Evolutionary conservation across 2,888 invertebrate genomes (phyloP), one percentile per base, ranked within the genome.

Genomic region (Parnassius smintheus): DNA sequence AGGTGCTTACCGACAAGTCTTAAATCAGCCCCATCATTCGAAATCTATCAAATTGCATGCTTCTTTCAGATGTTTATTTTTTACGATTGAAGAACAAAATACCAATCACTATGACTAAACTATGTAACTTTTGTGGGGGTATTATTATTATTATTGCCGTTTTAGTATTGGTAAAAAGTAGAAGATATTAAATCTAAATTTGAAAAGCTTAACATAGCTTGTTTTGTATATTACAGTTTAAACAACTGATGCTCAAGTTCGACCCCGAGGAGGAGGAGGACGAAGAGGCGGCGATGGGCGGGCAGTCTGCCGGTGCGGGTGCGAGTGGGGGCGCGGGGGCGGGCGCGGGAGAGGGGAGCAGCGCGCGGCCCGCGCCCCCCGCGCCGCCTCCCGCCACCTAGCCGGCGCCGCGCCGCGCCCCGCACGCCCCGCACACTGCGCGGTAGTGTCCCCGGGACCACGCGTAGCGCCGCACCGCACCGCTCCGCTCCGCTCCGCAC

Each of bases 171-270:
- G 2, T 25, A 25, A 25, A 25, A 4, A 3, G 25, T 25, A 25
- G 2, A 25, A 25, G 25, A 25, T 25, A 25, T 25, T 7, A 0
- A 25, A 4, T 2, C 25, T 7, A 25, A 25, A 25, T 25, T 25
- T 7, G 25, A 25, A 25, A 25, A 2, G 25, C 25, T 3, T 25
- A 25, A 25, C 4, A 4, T 25, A 25, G 3, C 25, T 25, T 25
- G 25, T 25, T 3, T 25, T 25, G 4, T 72, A 65, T 63, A 80
- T 85, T 67, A 18, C 81, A 96, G 95, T 96, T 97, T 80, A 96
- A 96, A 82, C 96, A 96, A 75, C 85, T 96, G 66, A 96, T 97
- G 95, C 91, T 96, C 70, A 96, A 96, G 83, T 93, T 96, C 79
- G 96, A 97, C 82, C 95, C 95, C 35, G 95, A 96, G 69, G 95